These are phyloP conservation scores for Chironomus striatipennis DNA, from an alignment of 1,140 invertebrate genomes.

Conservation along the genomic window DNA sequence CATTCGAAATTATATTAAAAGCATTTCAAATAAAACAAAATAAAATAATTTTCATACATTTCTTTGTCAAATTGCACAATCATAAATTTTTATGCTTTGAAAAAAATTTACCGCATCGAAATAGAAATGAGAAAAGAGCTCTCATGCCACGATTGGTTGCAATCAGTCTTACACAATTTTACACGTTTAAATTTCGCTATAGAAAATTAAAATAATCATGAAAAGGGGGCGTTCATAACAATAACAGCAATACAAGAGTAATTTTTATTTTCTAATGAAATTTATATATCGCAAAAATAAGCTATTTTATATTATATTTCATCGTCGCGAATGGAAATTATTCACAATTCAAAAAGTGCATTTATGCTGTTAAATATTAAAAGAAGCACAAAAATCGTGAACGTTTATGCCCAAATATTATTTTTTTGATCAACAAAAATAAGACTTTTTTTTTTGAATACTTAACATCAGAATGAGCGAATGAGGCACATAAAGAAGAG, in stretches of 20 bases:
- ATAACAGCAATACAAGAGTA: not conserved
- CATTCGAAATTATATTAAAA: not conserved
- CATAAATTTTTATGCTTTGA: slow-evolving; percentile 10
- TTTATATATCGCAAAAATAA: no score
- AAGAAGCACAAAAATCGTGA: not conserved
- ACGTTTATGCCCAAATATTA: slow-evolving; percentile 13
- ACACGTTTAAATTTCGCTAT: not conserved
- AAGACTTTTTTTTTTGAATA: not conserved
- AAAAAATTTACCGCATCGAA: not conserved
- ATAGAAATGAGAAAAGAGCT: slow-evolving; percentile 5
- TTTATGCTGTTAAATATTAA: not conserved
- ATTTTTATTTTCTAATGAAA: not conserved
- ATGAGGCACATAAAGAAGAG: not conserved
- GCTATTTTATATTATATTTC: no score
- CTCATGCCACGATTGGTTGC: not conserved
- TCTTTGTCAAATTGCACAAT: slow-evolving; percentile 9
- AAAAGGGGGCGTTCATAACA: slow-evolving; percentile 11
- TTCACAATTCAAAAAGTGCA: not conserved
- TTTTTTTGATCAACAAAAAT: not conserved
- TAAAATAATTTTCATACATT: not conserved
- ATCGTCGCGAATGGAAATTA: not conserved
- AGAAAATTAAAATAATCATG: slow-evolving; percentile 10
- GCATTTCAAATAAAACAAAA: not conserved
- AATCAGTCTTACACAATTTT: slow-evolving; percentile 1
- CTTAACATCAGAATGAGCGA: not conserved